These are phyloP conservation scores for Epinotia ramella DNA, from an alignment of 2,888 invertebrate genomes.

Conservation along the genomic window DNA sequence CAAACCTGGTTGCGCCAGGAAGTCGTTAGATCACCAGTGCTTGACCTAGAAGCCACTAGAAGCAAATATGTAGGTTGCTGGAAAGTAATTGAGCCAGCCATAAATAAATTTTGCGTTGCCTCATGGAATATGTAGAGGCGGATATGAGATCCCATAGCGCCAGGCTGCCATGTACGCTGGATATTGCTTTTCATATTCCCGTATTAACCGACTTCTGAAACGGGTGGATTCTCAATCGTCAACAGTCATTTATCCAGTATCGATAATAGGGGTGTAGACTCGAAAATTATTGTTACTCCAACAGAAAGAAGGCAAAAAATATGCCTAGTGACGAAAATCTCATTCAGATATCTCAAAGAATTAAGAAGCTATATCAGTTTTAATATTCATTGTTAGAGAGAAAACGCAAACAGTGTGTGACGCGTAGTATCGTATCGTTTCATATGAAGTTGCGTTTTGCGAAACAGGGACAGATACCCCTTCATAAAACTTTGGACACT, in stretches of 20 bases:
- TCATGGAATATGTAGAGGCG: slow-evolving; percentile 37
- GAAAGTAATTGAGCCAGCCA: slow-evolving; percentile 59
- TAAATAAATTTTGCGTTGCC: slow-evolving; percentile 49
- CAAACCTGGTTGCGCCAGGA: slow-evolving; percentile 66
- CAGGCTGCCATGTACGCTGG: slow-evolving; percentile 19
- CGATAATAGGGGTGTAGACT: too few relatives aligned
- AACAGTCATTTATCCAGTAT: background rate
- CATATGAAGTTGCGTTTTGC: too few relatives aligned
- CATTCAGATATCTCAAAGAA: too few relatives aligned
- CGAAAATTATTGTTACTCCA: too few relatives aligned
- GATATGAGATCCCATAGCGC: slow-evolving; percentile 33
- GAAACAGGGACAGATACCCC: too few relatives aligned
- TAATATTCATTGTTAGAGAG: too few relatives aligned
- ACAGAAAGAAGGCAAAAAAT: too few relatives aligned
- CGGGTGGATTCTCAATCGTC: background rate
- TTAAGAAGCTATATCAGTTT: too few relatives aligned
- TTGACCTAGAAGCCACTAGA: slow-evolving; percentile 63
- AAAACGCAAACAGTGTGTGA: too few relatives aligned
- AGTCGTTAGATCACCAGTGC: slow-evolving; percentile 65
- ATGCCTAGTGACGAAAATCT: too few relatives aligned
- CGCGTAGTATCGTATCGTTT: too few relatives aligned
- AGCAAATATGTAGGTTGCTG: slow-evolving; percentile 61
- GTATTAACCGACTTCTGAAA: background rate
- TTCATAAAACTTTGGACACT: too few relatives aligned
- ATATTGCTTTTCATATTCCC: slow-evolving; percentile 14